phyloP scores from a whole-genome alignment of 1,140 invertebrate genomes.

The Philopotamus ludificatus region DNA sequence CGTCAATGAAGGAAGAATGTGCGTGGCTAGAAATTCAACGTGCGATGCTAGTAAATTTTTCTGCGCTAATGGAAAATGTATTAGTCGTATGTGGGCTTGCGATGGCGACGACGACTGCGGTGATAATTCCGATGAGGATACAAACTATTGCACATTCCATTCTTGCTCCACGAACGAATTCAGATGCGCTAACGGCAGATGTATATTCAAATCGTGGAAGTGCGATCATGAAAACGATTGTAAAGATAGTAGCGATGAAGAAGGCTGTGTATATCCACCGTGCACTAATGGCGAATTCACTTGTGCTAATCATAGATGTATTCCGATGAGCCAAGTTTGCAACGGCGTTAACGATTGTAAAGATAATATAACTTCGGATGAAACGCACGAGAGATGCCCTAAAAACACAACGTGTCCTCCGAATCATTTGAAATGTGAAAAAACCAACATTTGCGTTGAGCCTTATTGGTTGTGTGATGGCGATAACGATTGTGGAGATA shows the following conservation, averaged over 20 bases:
- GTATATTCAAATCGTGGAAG: slow-evolving; percentile 93
- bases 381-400: slow-evolving; percentile 83
- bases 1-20: slow-evolving; percentile 91
- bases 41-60: slow-evolving; percentile 90
- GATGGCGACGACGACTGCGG: slow-evolving; percentile 95
- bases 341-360: slow-evolving; percentile 95
- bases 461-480: slow-evolving; percentile 94
- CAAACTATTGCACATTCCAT: slow-evolving; percentile 89
- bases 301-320: slow-evolving; percentile 87
- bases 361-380: slow-evolving; percentile 88
- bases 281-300: slow-evolving; percentile 93
- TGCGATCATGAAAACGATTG: slow-evolving; percentile 96
- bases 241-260: slow-evolving; percentile 88
- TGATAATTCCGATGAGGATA: slow-evolving; percentile 91
- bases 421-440: slow-evolving; percentile 87
- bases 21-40: slow-evolving; percentile 81
- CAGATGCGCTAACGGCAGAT: slow-evolving; percentile 90
- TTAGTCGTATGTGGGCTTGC: slow-evolving; percentile 94
- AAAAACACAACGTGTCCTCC: slow-evolving; percentile 81
- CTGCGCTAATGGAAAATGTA: slow-evolving; percentile 92
- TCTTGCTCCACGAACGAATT: slow-evolving; percentile 92
- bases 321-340: slow-evolving; percentile 82
- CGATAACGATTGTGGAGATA: slow-evolving; percentile 94
- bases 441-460: slow-evolving; percentile 93
- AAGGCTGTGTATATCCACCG: slow-evolving; percentile 85